Percentiles rank a stretch among this genome's conserved stretches.
These are phyloP conservation scores for Pyrrhia umbra DNA, from an alignment of 2,888 invertebrate genomes.

Conservation along the genomic window DNA sequence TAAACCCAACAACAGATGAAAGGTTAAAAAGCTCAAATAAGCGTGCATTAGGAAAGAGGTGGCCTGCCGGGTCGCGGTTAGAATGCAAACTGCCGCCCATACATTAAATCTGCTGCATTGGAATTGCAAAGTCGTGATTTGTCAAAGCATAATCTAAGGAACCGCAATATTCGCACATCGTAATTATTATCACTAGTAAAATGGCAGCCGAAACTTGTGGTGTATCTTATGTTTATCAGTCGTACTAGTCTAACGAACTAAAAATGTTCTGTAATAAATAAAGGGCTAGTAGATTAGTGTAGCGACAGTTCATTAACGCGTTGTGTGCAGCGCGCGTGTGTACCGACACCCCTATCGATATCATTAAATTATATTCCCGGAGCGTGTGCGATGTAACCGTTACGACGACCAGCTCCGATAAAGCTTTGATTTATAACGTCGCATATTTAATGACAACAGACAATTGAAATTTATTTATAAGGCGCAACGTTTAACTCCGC, in stretches of 20 bases:
- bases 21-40: constrained; percentile 91
- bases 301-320: constrained; percentile 61
- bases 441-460: constrained; percentile 88
- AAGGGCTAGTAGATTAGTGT: constrained; percentile 44
- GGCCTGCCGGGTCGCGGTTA: constrained; percentile 89
- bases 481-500: constrained; percentile 79
- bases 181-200: constrained; percentile 89
- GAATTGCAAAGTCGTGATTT: constrained; percentile 91
- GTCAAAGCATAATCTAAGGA: constrained; percentile 90
- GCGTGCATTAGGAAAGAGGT: constrained; percentile 90
- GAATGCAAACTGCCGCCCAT: constrained; percentile 90
- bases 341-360: constrained; percentile 80
- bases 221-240: constrained; percentile 40
- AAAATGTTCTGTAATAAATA: constrained; percentile 25
- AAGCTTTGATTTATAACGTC: constrained; percentile 87
- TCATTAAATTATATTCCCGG: constrained; percentile 84
- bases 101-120: constrained; percentile 90
- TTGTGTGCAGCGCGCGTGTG: constrained; percentile 46
- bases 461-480: constrained; percentile 89
- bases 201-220: constrained; percentile 85
- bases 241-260: not conserved
- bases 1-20: constrained; percentile 86
- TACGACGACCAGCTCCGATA: constrained; percentile 83
- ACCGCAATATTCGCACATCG: constrained; percentile 90
- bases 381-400: constrained; percentile 82